Conservation (phyloP, 2,113 vertebrate genomes). For the Neolamprologus toae region DNA sequence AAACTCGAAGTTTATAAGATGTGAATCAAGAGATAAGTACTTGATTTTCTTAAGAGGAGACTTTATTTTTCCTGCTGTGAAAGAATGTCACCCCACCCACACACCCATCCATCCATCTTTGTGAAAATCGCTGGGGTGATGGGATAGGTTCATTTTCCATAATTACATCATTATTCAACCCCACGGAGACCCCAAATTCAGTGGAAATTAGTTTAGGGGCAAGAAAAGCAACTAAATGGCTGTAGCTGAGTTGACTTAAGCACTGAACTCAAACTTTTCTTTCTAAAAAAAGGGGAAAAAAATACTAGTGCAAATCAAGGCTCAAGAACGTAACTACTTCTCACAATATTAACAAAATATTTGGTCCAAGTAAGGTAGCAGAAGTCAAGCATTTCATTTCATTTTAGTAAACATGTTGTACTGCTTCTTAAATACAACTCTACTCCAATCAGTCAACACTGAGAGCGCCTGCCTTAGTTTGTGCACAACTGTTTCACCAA, state of each 20-base stretch:
- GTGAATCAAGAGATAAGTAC: not conserved
- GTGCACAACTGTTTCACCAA: not conserved
- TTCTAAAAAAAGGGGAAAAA: accelerated
- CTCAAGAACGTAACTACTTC: not conserved
- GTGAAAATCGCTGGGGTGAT: not conserved
- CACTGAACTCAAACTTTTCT: not conserved
- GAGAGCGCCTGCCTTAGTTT: not conserved
- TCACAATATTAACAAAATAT: not conserved
- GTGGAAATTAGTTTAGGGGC: not conserved
- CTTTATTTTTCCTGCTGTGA: not conserved
- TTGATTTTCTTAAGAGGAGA: not conserved
- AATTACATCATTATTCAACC: constrained; percentile 9
- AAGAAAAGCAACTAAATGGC: not conserved
- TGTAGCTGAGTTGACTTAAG: not conserved
- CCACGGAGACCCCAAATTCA: not conserved
- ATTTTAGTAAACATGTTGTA: not conserved
- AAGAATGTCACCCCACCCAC: not conserved
- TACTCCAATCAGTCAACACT: not conserved
- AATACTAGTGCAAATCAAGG: not conserved
- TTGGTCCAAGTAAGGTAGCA: not conserved
- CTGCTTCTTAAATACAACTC: not conserved
- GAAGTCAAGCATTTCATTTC: not conserved
- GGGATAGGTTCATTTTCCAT: not conserved
- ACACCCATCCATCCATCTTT: not conserved
- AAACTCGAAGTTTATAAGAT: not conserved